Evolutionary conservation across 2,888 invertebrate species (phyloP).

Genomic region (Microctonus hyperodae): DNA sequence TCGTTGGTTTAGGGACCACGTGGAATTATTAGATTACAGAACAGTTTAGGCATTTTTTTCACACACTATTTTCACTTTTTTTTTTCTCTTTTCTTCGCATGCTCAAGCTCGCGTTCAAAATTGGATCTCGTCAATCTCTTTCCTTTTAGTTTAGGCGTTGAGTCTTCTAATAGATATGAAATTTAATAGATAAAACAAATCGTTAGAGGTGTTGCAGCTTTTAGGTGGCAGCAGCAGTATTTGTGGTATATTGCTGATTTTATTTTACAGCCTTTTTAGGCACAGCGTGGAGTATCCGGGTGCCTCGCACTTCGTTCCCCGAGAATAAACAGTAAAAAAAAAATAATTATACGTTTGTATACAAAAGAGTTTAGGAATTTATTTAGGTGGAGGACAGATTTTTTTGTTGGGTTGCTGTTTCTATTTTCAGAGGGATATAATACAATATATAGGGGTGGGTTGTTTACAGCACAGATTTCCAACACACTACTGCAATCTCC

Average conservation of each 20-base stretch:
- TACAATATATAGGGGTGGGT: conserved; percentile 16
- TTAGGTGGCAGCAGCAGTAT: conserved; percentile 50
- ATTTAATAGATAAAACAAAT: conserved; percentile 17
- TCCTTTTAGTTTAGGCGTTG: conserved; percentile 24
- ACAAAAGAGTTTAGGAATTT: background rate
- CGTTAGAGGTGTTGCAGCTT: conserved; percentile 58
- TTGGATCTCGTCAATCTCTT: conserved; percentile 10
- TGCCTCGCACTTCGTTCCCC: conserved; percentile 31
- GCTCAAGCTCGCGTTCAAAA: background rate
- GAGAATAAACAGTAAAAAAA: conserved; percentile 18
- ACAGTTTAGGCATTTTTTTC: conserved; percentile 37
- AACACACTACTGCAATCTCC: conserved; percentile 14
- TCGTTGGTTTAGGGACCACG: conserved; percentile 53
- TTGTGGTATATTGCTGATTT: conserved; percentile 45
- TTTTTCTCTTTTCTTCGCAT: conserved; percentile 17
- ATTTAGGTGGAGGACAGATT: conserved; percentile 33
- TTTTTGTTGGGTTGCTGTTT: conserved; percentile 26
- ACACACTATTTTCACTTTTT: conserved; percentile 3
- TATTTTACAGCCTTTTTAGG: conserved; percentile 61
- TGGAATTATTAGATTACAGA: conserved; percentile 37
- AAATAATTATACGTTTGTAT: background rate
- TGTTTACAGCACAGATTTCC: conserved; percentile 14
- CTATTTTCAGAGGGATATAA: conserved; percentile 18
- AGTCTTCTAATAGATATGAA: background rate
- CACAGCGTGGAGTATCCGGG: conserved; percentile 54